These are phyloP conservation scores for Elaeidobius kamerunicus DNA, from an alignment of 2,888 invertebrate species.

Conservation along the genomic window DNA sequence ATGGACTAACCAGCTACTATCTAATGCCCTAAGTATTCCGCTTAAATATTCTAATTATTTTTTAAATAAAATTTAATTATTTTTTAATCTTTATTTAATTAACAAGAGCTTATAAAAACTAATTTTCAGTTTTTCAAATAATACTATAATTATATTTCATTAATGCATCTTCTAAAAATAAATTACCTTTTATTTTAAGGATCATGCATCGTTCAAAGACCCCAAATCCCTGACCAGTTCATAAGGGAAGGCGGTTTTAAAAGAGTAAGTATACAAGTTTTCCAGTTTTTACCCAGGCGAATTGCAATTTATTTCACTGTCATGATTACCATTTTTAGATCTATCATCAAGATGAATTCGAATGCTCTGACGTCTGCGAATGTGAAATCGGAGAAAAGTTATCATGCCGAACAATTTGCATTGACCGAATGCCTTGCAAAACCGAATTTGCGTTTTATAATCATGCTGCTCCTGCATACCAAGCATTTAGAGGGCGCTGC, in stretches of 20 bases:
- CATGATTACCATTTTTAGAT: conserved; percentile 67
- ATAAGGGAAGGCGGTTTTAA: conserved; percentile 83
- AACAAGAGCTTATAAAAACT: neutral
- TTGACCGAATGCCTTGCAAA: conserved; percentile 82
- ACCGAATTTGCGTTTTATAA: conserved; percentile 87
- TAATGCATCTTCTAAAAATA: too few species aligned
- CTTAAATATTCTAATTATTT: too few species aligned
- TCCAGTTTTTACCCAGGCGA: neutral
- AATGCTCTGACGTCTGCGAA: conserved; percentile 87
- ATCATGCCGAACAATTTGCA: conserved; percentile 85
- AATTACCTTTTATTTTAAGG: conserved; percentile 51
- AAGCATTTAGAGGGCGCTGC: conserved; percentile 76
- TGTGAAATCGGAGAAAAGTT: conserved; percentile 76
- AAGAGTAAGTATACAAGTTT: conserved; percentile 60
- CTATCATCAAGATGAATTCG: conserved; percentile 80
- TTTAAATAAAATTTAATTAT: too few species aligned
- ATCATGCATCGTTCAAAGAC: conserved; percentile 81
- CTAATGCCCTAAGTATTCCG: too few species aligned
- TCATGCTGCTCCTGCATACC: conserved; percentile 86
- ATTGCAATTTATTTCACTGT: conserved; percentile 23
- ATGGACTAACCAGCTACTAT: too few species aligned
- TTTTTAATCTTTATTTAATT: too few species aligned
- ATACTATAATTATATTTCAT: neutral
- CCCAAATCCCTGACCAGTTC: conserved; percentile 78
- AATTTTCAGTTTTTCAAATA: neutral